Conservation (phyloP, 2,797 vertebrate genomes). For the Saxicola maurus region DNA sequence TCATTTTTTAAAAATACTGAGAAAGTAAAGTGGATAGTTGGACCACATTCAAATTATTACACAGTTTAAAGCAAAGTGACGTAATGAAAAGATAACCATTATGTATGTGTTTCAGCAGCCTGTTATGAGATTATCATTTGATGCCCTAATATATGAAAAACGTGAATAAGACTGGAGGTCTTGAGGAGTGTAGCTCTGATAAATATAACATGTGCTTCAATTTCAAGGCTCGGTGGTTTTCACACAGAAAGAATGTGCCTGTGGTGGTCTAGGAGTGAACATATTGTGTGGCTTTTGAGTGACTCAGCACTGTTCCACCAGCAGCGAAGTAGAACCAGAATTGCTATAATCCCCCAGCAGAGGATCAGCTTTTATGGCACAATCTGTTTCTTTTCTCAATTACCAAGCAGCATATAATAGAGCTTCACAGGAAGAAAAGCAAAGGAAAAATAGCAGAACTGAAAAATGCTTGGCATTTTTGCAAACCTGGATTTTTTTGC, state of each 20-base stretch:
- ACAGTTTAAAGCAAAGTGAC: neutral
- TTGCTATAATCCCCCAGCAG: conserved; percentile 30
- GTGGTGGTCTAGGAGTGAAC: conserved; percentile 26
- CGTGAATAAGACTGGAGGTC: neutral
- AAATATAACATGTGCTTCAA: conserved; percentile 2
- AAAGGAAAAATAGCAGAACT: conserved; percentile 1
- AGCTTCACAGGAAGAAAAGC: conserved; percentile 7
- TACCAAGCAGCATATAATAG: neutral
- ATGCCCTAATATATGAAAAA: neutral
- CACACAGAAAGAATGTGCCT: conserved; percentile 1
- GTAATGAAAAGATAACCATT: neutral
- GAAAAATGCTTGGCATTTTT: conserved; percentile 3
- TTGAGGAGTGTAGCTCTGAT: neutral
- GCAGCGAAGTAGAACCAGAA: conserved; percentile 3
- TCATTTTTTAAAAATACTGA: neutral
- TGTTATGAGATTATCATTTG: neutral
- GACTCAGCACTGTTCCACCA: conserved; percentile 40
- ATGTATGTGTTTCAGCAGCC: neutral
- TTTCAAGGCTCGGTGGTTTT: conserved; percentile 41
- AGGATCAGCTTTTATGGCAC: conserved; percentile 35
- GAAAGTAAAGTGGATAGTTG: neutral
- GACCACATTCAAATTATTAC: neutral
- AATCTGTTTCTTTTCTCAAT: conserved; percentile 36
- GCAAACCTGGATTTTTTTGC: neutral
- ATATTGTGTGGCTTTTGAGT: conserved; percentile 40